Evolutionary conservation across 1,140 invertebrate species (phyloP), one percentile per base, ranked within the genome.

Genomic region (Portunus trituberculatus): DNA sequence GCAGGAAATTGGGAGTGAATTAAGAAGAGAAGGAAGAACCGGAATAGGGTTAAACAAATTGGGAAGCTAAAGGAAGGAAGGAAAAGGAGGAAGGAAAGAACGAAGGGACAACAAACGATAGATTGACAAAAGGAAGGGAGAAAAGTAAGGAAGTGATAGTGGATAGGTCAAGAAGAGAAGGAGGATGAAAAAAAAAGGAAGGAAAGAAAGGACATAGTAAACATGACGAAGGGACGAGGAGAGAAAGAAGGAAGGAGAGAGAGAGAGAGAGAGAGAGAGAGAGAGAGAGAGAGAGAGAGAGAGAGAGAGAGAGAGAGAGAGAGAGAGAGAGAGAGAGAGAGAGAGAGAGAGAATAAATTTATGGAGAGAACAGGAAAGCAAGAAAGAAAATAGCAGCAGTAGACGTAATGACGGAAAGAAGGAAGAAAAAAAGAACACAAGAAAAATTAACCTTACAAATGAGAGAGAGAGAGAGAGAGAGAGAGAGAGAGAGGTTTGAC

Each of bases 251-350:
- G 67, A 8, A 76, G 8, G 67, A n/a, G 25, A 87, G 84, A n/a
- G 84, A 87, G 84, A 20, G 25, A 87, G 84, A 87, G 14, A 87
- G 25, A 86, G 83, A 86, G 83, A 86, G 83, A 86, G 83, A 86
- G 83, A 86, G 83, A 86, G 83, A 86, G 8, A 3, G 83, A 86
- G 32, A 86, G 28, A 28, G 32, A 86, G 32, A 4, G 83, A 29
- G 32, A 86, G 8, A 86, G 28, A 29, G 4, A 86, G 32, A 86
- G 28, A 86, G 32, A 32, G 2, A n/a, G 28, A n/a, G 0, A 25
- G 4, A 86, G 32, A 86, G 32, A 3, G 4, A 2, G 83, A 86
- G 83, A 12, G n/a, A 0, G n/a, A 29, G 32, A 86, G 32, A 86
- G 32, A 29, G 83, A 12, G 28, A 29, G 83, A 28, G 16, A 28